Conservation (phyloP, 2,797 vertebrate genomes). For the Thamnophis elegans region DNA sequence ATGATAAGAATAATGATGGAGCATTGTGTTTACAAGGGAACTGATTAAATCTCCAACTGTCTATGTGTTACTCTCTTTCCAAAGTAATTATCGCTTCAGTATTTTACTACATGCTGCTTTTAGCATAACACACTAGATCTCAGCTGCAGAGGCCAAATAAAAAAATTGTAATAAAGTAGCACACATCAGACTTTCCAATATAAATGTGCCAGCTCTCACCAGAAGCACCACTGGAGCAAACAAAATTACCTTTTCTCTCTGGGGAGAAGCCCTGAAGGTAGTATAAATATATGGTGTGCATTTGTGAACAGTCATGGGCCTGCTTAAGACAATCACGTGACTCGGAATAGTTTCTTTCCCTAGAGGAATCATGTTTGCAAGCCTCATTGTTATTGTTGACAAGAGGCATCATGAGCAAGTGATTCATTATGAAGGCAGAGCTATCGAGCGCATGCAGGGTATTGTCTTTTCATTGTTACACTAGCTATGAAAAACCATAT, state of each 20-base stretch:
- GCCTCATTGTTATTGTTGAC: constrained; percentile 26
- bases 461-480: neutral
- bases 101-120: constrained; percentile 25
- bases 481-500: neutral
- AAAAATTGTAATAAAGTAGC: constrained; percentile 12
- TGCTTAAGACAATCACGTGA: constrained; percentile 20
- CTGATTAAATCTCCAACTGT: constrained; percentile 11
- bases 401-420: neutral
- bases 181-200: constrained; percentile 14
- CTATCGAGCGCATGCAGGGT: neutral
- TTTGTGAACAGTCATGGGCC: neutral
- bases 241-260: constrained; percentile 35
- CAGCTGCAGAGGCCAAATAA: constrained; percentile 33
- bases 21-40: constrained; percentile 28
- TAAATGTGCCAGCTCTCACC: constrained; percentile 27
- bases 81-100: constrained; percentile 41
- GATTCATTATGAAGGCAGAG: neutral
- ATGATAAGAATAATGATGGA: neutral
- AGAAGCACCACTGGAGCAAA: constrained; percentile 13
- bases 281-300: constrained; percentile 16
- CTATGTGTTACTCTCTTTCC: neutral
- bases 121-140: constrained; percentile 30
- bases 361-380: neutral
- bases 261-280: constrained; percentile 19
- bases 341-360: neutral